Evolutionary conservation across 92 coral and sea anemone genomes (phyloP).

Genomic region (Epizoanthus rinbou): DNA sequence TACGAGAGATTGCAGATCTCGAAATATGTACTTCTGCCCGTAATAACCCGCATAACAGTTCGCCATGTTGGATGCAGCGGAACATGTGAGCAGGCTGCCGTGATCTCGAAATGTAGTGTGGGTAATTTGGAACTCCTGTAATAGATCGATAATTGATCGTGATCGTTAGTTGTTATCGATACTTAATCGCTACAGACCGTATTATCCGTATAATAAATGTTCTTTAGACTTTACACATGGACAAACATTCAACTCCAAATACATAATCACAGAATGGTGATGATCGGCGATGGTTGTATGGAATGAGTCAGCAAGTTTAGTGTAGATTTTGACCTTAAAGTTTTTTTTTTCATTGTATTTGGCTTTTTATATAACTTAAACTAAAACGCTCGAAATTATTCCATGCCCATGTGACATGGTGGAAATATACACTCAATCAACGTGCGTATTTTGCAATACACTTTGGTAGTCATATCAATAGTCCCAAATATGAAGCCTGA

Average conservation of each 20-base stretch:
- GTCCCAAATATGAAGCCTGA: slow-evolving; percentile 13
- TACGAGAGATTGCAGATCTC: slow-evolving; percentile 82
- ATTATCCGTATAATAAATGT: no score
- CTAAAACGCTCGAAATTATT: background rate
- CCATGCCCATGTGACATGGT: slow-evolving; percentile 12
- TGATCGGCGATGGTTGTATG: no score
- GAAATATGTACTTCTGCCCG: slow-evolving; percentile 44
- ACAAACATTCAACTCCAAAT: background rate
- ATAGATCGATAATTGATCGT: background rate
- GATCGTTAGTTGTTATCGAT: background rate
- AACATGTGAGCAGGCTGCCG: background rate
- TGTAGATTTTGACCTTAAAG: background rate
- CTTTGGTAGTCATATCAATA: background rate
- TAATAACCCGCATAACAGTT: slow-evolving; percentile 11
- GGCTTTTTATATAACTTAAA: background rate
- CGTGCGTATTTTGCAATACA: background rate
- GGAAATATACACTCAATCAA: background rate
- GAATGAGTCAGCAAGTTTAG: background rate
- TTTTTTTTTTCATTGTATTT: background rate
- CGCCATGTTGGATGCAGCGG: slow-evolving; percentile 16
- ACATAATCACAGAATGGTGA: no score
- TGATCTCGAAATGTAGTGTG: background rate
- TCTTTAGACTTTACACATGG: no score
- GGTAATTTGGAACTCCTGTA: background rate
- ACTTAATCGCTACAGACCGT: background rate